phyloP scores from a whole-genome alignment of 2,888 invertebrate genomes.

The Cantharis lateralis region DNA sequence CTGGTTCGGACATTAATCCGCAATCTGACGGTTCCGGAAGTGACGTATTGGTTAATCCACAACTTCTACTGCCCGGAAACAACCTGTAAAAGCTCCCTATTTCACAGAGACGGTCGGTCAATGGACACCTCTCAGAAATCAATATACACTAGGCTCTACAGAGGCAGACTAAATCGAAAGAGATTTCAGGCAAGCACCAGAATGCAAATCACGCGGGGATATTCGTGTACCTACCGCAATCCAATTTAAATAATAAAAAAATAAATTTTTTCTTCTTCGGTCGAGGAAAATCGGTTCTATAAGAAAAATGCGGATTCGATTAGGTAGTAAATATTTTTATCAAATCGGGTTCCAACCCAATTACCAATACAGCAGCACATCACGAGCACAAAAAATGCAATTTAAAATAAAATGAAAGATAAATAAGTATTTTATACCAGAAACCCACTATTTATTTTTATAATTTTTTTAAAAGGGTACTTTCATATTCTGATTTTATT shows the following conservation, averaged over 20 bases:
- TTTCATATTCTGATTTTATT: too few species aligned
- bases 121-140: conserved; percentile 14
- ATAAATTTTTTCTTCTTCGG: neutral
- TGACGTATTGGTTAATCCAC: conserved; percentile 30
- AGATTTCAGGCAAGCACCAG: neutral
- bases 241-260: neutral
- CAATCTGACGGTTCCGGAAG: conserved; percentile 34
- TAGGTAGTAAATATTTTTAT: neutral
- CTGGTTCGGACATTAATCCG: conserved; percentile 33
- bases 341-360: neutral
- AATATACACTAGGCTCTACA: conserved; percentile 4
- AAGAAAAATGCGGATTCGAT: neutral
- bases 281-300: neutral
- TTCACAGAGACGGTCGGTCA: conserved; percentile 8
- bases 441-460: too few species aligned
- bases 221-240: neutral
- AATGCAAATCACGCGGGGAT: conserved; percentile 1
- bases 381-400: neutral
- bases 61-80: conserved; percentile 27
- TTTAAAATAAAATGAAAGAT: neutral
- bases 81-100: conserved; percentile 22
- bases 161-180: conserved; percentile 5
- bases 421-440: neutral
- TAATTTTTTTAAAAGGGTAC: too few species aligned
- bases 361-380: neutral